Conservation (phyloP, 2,797 vertebrate species). For the Enoplosus armatus region DNA sequence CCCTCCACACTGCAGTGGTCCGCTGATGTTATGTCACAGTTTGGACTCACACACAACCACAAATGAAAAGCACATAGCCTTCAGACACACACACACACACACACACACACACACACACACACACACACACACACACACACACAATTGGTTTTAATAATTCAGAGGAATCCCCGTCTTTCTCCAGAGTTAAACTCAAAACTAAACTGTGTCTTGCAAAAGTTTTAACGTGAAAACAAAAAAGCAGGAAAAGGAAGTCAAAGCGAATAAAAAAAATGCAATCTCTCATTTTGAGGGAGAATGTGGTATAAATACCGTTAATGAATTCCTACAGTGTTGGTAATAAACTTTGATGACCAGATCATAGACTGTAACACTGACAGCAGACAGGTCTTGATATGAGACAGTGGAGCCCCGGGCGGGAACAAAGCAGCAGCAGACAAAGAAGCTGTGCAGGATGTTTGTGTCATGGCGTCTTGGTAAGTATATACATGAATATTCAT, state of each 20-base stretch:
- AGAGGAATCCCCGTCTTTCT: background rate
- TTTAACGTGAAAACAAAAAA: too few relatives aligned
- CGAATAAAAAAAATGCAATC: too few relatives aligned
- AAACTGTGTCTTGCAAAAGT: background rate
- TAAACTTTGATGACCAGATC: constrained; percentile 18
- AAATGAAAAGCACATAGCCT: background rate
- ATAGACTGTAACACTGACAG: background rate
- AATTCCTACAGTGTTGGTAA: background rate
- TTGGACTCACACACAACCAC: constrained; percentile 15
- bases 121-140: constrained; percentile 18
- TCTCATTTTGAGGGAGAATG: background rate
- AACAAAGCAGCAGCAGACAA: constrained; percentile 52
- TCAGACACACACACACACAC: constrained; percentile 17
- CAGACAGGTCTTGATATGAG: background rate
- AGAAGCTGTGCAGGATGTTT: constrained; percentile 2
- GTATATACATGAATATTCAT: constrained; percentile 34
- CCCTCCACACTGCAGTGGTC: constrained; percentile 33
- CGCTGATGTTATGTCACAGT: constrained; percentile 38
- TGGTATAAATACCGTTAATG: background rate
- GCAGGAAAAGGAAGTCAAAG: too few relatives aligned
- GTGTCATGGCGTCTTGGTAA: background rate
- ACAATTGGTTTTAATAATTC: background rate
- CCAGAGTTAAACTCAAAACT: background rate
- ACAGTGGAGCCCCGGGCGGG: background rate
- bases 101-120: constrained; percentile 17